Evolutionary conservation across 2,113 vertebrate species (phyloP).

Genomic region (Hylia prasina): DNA sequence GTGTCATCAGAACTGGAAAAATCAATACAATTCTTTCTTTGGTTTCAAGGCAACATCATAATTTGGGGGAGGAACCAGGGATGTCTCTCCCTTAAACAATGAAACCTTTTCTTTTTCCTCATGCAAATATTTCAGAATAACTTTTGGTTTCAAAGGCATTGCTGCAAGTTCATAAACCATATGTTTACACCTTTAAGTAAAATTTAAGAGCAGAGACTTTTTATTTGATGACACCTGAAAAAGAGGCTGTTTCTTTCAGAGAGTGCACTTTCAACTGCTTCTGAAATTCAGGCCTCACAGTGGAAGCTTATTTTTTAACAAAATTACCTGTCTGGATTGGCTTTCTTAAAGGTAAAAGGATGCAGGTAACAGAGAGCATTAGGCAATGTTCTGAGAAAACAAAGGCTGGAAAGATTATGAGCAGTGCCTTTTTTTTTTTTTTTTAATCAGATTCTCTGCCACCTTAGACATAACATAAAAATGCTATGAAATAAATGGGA

Average conservation of each 20-base stretch:
- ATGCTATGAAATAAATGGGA: background rate
- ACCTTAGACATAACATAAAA: constrained; percentile 8
- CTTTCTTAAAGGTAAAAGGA: background rate
- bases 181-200: background rate
- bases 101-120: background rate
- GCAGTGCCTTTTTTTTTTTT: background rate
- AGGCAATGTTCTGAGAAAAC: background rate
- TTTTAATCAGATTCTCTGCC: background rate
- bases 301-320: background rate
- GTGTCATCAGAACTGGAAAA: background rate
- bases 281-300: background rate
- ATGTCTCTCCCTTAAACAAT: background rate
- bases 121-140: background rate
- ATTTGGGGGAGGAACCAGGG: background rate
- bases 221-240: background rate
- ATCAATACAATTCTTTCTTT: background rate
- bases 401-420: background rate
- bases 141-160: background rate
- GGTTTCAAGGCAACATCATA: background rate
- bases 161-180: background rate
- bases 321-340: background rate
- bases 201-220: background rate
- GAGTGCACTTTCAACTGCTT: background rate
- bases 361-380: background rate
- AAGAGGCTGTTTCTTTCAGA: background rate